Percentiles rank a stretch among this genome's conserved stretches.
These are phyloP conservation scores for Phyllostomus discolor DNA, from an alignment of 2,113 vertebrate species.

Conservation along the genomic window DNA sequence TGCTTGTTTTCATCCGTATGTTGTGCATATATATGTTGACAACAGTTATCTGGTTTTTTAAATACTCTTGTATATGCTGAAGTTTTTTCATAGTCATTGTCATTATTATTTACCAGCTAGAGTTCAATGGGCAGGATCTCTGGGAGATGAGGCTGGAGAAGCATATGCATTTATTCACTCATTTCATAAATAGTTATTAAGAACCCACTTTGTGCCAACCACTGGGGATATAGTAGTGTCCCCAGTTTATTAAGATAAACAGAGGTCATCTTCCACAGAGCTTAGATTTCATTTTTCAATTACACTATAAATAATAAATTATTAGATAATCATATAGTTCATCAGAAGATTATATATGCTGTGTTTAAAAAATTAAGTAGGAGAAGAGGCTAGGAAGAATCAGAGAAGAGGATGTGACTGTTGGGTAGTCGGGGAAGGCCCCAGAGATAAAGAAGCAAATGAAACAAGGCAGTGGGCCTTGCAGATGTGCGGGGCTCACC, in stretches of 20 bases:
- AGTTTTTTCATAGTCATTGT: not conserved
- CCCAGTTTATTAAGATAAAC: not conserved
- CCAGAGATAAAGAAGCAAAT: not conserved
- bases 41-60: not conserved
- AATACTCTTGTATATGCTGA: not conserved
- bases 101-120: not conserved
- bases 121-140: not conserved
- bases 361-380: not conserved
- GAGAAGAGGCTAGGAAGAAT: not conserved
- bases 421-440: not conserved
- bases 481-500: not conserved
- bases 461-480: not conserved
- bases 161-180: not conserved
- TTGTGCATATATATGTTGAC: no score
- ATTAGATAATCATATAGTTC: not conserved
- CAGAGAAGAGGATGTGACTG: not conserved
- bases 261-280: not conserved
- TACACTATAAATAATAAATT: not conserved
- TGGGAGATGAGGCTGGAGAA: not conserved
- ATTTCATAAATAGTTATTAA: not conserved
- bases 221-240: not conserved
- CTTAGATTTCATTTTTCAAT: not conserved
- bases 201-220: not conserved
- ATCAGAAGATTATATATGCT: not conserved
- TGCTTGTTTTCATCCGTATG: not conserved